Base-by-base conservation (phyloP, 2,797 vertebrate genomes). In the Coccyzus lansbergi region DNA sequence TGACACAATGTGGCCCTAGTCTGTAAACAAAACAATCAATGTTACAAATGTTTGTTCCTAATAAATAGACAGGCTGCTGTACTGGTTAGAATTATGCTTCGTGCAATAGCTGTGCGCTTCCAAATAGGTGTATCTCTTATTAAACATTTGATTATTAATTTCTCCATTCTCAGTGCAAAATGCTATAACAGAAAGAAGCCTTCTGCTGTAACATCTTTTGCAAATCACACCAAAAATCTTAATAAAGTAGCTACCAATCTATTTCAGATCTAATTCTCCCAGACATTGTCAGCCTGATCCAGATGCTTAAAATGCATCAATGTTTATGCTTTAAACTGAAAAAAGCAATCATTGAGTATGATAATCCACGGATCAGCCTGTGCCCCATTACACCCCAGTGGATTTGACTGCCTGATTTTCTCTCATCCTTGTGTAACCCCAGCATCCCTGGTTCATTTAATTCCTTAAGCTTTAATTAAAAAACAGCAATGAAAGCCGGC, bases 381-480 rank as follows among this genome's bases (percentile, higher is more conserved):
- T 95, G 90, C 95, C 93, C 94, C 86, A 26, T 29, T 62, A 67
- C 53, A 86, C 86, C 81, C 96, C 71, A 0, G 71, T 83, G 94
- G 84, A 94, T 94, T 96, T 94, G 59, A 71, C 15, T 52, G 79
- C 82, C 75, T 93, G 94, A 85, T 96, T 92, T 95, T 69, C 90
- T 86, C 85, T 96, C 93, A 85, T 96, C 95, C 79, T 68, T 52
- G 33, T 93, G 42, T 87, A 96, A 97, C 95, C 95, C 53, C 88
- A 94, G 83, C 65, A 84, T 95, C 91, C 62, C 69, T 15, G 65
- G 79, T 94, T 97, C 95, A 96, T 96, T 97, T 97, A 97, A 96
- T 95, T 96, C 87, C 88, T 97, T 95, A 96, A 97, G 88, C 90
- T 94, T 97, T 97, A 97, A 98, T 97, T 97, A 94, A 96, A 97